Percentiles rank a stretch among this genome's conserved stretches.
Evolutionary conservation across 37 sponge, comb jelly and placozoan genomes (phyloP).

Genomic region (Chondrilla cf. caribensis): DNA sequence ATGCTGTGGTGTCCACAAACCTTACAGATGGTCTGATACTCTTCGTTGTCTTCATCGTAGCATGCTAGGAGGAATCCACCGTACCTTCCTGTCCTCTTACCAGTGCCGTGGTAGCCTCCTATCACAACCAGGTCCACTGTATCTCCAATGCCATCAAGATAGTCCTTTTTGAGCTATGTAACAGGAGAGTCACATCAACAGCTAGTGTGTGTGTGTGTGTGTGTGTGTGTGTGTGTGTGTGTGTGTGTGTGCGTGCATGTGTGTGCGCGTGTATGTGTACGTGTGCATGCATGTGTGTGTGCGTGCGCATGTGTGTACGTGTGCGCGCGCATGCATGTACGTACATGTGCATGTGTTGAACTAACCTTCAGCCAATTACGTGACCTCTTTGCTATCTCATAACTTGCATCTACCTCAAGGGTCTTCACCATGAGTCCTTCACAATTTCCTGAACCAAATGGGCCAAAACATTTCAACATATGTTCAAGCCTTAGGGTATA

Average conservation of each 20-base stretch:
- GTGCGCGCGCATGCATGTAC: background rate
- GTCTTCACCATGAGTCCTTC: constrained; percentile 99
- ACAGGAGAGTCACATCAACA: background rate
- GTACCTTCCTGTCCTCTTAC: constrained; percentile 93
- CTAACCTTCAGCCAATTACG: constrained; percentile 98
- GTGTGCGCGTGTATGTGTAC: too few relatives aligned
- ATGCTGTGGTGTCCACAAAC: too few relatives aligned
- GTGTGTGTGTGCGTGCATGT: background rate
- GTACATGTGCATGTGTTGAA: background rate
- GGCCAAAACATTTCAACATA: too few relatives aligned
- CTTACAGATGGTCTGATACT: constrained; percentile 95
- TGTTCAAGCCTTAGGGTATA: too few relatives aligned
- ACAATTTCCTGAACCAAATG: constrained; percentile 78
- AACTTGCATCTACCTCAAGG: constrained; percentile 89
- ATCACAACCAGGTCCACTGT: constrained; percentile 94
- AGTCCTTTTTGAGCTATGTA: constrained; percentile 93
- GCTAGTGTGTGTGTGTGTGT: background rate
- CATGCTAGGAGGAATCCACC: constrained; percentile 97
- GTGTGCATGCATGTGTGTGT: too few relatives aligned
- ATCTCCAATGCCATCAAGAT: constrained; percentile 96
- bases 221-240: background rate
- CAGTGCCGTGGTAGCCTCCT: constrained; percentile 94
- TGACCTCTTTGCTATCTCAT: constrained; percentile 96
- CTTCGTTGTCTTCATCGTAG: constrained; percentile 91
- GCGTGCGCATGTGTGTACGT: too few relatives aligned